Percentiles rank a stretch among this genome's conserved stretches.
Conservation (phyloP, 2,797 vertebrate genomes). For the Ispidina lecontei region DNA sequence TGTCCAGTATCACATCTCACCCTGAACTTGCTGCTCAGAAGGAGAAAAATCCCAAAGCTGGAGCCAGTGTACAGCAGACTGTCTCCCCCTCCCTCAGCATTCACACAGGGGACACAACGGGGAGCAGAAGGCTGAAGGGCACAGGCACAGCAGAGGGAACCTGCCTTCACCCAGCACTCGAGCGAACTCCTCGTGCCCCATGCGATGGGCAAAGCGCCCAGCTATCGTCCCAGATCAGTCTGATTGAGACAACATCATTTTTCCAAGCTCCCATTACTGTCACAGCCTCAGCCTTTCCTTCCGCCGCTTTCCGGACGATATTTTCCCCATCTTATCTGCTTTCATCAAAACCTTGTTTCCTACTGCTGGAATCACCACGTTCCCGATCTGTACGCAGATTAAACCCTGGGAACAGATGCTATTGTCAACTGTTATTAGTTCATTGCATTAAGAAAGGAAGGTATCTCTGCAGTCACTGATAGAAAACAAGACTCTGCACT, state of each 20-base stretch:
- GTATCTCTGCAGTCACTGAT: neutral
- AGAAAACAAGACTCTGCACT: neutral
- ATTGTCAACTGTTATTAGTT: conserved; percentile 73
- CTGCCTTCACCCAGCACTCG: neutral
- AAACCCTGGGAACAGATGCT: conserved; percentile 70
- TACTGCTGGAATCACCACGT: conserved; percentile 61
- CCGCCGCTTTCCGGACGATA: neutral
- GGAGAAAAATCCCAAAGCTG: neutral
- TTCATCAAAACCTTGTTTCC: conserved; percentile 70
- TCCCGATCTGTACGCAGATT: conserved; percentile 72
- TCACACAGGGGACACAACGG: accelerated
- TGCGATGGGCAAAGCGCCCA: neutral
- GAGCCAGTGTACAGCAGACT: neutral
- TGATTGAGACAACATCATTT: neutral
- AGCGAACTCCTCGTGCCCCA: neutral
- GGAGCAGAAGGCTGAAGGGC: neutral
- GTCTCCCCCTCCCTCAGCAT: neutral
- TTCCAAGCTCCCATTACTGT: conserved; percentile 10
- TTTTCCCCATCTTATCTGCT: conserved; percentile 60
- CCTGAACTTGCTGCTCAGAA: neutral
- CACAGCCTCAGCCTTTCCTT: conserved; percentile 18
- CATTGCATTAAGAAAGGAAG: conserved; percentile 14
- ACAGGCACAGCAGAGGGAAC: accelerated
- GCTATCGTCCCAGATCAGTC: neutral
- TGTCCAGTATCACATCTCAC: neutral